Percentiles rank a stretch among this genome's conserved stretches.
These are phyloP conservation scores for Perca fluviatilis DNA, from an alignment of 2,113 vertebrate species.

Conservation along the genomic window DNA sequence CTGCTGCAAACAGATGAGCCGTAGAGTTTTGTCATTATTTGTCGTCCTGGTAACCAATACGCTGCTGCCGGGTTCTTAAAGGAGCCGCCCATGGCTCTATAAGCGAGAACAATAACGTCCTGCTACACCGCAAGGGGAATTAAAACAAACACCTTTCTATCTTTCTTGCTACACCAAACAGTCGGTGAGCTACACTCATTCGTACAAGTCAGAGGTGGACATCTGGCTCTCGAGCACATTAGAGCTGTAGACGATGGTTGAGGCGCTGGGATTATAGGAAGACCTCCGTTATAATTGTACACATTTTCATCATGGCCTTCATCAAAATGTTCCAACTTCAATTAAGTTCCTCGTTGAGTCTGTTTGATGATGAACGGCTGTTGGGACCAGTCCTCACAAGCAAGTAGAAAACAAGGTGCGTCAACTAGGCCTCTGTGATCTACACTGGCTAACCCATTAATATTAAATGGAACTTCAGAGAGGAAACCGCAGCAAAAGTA, in stretches of 20 bases:
- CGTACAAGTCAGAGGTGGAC: neutral
- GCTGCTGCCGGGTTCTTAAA: conserved; percentile 76
- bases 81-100: conserved; percentile 47
- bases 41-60: conserved; percentile 78
- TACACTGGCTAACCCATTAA: neutral
- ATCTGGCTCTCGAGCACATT: neutral
- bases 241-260: neutral
- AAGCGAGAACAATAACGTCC: too few species aligned
- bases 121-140: too few species aligned
- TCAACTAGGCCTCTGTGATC: neutral
- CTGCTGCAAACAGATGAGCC: conserved; percentile 15
- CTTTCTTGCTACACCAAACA: too few species aligned
- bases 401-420: neutral
- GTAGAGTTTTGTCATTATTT: conserved; percentile 68
- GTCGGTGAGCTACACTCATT: too few species aligned
- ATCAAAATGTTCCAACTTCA: neutral
- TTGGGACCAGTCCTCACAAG: neutral
- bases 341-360: neutral
- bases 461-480: neutral
- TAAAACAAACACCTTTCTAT: too few species aligned
- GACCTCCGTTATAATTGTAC: neutral
- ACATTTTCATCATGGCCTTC: neutral
- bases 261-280: neutral
- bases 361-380: neutral
- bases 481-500: neutral